Percentiles rank a stretch among this genome's conserved stretches.
Conservation (phyloP, 2,888 invertebrate species). For the Synanthedon formicaeformis region DNA sequence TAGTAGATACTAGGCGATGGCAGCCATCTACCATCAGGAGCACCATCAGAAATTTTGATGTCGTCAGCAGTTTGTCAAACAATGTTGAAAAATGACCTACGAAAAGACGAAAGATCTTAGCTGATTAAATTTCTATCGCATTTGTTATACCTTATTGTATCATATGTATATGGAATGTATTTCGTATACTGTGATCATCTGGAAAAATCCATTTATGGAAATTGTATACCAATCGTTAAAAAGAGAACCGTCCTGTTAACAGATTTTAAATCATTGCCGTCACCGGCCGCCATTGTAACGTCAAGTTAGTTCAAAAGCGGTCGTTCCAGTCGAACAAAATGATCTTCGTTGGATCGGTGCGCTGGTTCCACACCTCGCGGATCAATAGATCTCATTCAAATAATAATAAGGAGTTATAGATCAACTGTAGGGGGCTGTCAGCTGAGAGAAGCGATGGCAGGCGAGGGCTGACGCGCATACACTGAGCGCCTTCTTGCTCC, state of each 20-base stretch:
- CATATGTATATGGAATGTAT: conserved; percentile 28
- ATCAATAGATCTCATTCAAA: conserved; percentile 70
- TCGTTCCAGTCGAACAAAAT: conserved; percentile 66
- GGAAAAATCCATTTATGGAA: conserved; percentile 65
- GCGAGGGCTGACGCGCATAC: conserved; percentile 17
- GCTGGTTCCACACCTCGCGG: conserved; percentile 62
- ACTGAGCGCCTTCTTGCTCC: conserved; percentile 19
- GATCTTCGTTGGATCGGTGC: conserved; percentile 59
- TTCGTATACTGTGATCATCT: conserved; percentile 52
- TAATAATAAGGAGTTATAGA: conserved; percentile 70
- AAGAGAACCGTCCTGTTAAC: conserved; percentile 69
- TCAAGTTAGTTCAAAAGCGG: conserved; percentile 69
- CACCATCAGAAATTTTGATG: no score
- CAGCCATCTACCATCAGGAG: no score
- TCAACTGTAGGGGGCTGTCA: conserved; percentile 40
- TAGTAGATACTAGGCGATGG: no score
- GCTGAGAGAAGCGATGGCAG: conserved; percentile 13
- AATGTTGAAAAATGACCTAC: no score
- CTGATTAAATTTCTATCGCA: conserved; percentile 15
- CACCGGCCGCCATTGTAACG: conserved; percentile 63
- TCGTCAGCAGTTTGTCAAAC: no score
- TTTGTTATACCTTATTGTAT: conserved; percentile 47
- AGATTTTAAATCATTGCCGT: conserved; percentile 72
- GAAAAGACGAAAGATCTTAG: conserved; percentile 10
- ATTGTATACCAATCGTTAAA: conserved; percentile 70